Evolutionary conservation across 2,797 vertebrate species (phyloP), one percentile per base, ranked within the genome.

Genomic region (Alectoris magna): DNA sequence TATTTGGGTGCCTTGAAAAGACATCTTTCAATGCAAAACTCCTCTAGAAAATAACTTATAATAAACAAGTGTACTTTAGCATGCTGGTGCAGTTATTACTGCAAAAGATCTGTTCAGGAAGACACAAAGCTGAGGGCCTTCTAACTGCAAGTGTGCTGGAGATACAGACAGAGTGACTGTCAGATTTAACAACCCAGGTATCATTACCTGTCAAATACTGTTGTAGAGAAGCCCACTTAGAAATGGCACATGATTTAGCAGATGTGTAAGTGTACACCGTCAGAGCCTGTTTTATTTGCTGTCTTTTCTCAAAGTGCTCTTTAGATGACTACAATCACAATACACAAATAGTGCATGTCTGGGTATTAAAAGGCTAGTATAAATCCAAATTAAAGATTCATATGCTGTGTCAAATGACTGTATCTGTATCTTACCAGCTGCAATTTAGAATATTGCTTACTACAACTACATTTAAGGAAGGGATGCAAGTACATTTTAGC

Each of bases 131-230:
- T 88, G 79, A 82, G 56, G 29, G 24, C 38, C 14, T 87, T 84
- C 81, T 85, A 83, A 85, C 3, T 17, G 83, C 72, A 94, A 81
- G 38, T 43, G 39, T 94, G 71, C 70, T 80, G 48, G 34, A 76
- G 80, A 68, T 75, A 66, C 7, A 75, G 80, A 77, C 53, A 53
- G 83, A 87, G 48, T 58, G 41, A 48, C 84, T 77, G 90, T 95
- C 89, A 83, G 69, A 48, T 90, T 94, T 80, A 88, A 72, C 90
- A 83, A 72, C 6, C 11, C 12, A 36, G 51, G 55, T 91, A 81
- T 95, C 74, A 67, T 92, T 72, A 67, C 71, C 78, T 95, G 90
- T 97, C 96, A 95, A 60, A 88, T 74, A 17, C 36, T 67, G 82
- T 91, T 93, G 63, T 49, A 84, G 73, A 55, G 62, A 87, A 95